Evolutionary conservation across 2,797 vertebrate genomes (phyloP).

Genomic region (Falco concolor): DNA sequence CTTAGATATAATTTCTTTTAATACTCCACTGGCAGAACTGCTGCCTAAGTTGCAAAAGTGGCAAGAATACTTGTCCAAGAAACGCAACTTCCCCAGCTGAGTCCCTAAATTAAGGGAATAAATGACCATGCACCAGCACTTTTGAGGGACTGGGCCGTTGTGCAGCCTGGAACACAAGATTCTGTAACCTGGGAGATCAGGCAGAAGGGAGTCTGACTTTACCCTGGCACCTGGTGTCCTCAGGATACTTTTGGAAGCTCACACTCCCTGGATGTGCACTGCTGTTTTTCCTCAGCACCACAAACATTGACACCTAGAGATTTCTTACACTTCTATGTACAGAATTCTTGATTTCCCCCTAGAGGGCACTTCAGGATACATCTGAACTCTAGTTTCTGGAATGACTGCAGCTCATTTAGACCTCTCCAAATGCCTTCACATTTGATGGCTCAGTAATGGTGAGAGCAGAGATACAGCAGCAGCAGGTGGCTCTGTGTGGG

Average conservation of each 20-base stretch:
- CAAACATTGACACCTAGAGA: not conserved
- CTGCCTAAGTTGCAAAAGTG: not conserved
- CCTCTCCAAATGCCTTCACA: not conserved
- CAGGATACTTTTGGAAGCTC: not conserved
- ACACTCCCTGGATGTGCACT: not conserved
- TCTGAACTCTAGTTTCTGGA: not conserved
- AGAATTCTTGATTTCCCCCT: not conserved
- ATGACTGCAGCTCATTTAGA: not conserved
- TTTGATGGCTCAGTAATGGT: not conserved
- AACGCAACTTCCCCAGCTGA: fast-evolving
- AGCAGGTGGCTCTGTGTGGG: not conserved
- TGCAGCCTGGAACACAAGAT: not conserved
- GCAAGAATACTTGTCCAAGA: not conserved
- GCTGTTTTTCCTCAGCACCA: not conserved
- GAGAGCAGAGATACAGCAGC: not conserved
- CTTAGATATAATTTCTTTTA: not conserved
- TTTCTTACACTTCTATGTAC: not conserved
- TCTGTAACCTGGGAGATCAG: not conserved
- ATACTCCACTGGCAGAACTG: not conserved
- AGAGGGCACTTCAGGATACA: not conserved
- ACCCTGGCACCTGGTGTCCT: not conserved
- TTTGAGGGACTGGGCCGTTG: not conserved
- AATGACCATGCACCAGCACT: not conserved
- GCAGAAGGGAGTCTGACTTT: not conserved
- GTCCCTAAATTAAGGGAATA: not conserved